Conservation (phyloP, 2,113 vertebrate genomes). For the Dromas ardeola region DNA sequence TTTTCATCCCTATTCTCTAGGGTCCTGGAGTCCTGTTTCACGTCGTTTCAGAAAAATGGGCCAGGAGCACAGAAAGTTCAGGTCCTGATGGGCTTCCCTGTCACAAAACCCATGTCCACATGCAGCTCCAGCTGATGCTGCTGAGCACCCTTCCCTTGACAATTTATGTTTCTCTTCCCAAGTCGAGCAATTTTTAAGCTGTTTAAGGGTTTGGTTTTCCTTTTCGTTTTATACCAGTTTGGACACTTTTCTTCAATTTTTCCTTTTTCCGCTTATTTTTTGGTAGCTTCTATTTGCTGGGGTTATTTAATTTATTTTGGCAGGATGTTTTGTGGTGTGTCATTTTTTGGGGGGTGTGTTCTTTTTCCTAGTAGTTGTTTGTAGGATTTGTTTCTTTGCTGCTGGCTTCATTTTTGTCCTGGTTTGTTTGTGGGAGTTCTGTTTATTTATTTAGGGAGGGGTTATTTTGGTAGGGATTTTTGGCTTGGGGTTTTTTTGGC, state of each 20-base stretch:
- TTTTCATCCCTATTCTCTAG: not conserved
- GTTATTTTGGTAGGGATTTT: not conserved
- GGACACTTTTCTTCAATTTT: not conserved
- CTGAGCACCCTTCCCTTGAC: not conserved
- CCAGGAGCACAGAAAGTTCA: not conserved
- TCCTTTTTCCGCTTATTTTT: not conserved
- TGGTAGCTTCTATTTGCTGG: not conserved
- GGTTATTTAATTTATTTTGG: not conserved
- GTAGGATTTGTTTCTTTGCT: not conserved
- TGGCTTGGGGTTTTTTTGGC: not conserved
- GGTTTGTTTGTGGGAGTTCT: not conserved
- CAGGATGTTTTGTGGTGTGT: not conserved
- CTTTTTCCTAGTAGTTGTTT: not conserved
- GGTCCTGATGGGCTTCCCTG: not conserved
- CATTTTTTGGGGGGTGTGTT: accelerated
- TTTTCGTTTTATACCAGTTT: not conserved
- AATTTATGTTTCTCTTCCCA: not conserved
- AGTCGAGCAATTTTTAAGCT: not conserved
- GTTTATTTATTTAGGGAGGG: not conserved
- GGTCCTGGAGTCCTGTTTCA: not conserved
- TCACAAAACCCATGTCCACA: not conserved
- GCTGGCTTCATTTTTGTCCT: not conserved
- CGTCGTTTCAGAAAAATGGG: not conserved
- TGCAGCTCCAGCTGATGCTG: not conserved
- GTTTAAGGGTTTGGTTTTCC: not conserved